Percentiles rank a stretch among this genome's conserved stretches.
phyloP scores from a whole-genome alignment of 2,113 vertebrate species.

The Martes martes region DNA sequence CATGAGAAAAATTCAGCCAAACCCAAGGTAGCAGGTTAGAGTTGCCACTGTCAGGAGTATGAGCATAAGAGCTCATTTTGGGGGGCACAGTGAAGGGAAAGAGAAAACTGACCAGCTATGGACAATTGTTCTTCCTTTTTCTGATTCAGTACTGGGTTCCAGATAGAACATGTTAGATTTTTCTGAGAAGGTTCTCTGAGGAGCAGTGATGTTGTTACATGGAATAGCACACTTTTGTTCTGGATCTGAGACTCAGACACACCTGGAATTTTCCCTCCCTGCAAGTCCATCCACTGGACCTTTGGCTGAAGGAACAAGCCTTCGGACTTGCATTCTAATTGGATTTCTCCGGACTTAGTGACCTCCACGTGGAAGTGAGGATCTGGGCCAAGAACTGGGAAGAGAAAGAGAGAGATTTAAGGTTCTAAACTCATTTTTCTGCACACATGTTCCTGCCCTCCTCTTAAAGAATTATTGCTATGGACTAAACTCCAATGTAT shows the following conservation, averaged over 20 bases:
- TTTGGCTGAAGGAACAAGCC: neutral
- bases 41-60: neutral
- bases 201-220: neutral
- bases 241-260: neutral
- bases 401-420: neutral
- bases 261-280: neutral
- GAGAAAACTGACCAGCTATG: neutral
- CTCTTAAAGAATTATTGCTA: neutral
- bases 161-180: neutral
- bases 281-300: neutral
- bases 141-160: conserved; percentile 6
- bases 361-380: neutral
- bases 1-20: neutral
- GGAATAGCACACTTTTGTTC: neutral
- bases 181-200: neutral
- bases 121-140: neutral
- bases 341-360: neutral
- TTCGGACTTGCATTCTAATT: neutral
- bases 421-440: neutral
- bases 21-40: neutral
- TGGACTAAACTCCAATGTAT: neutral
- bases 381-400: neutral
- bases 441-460: neutral
- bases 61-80: neutral
- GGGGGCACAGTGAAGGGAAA: neutral